These are phyloP conservation scores for Caenorhabditis sinica DNA, from an alignment of 2,888 invertebrate species.

Conservation along the genomic window DNA sequence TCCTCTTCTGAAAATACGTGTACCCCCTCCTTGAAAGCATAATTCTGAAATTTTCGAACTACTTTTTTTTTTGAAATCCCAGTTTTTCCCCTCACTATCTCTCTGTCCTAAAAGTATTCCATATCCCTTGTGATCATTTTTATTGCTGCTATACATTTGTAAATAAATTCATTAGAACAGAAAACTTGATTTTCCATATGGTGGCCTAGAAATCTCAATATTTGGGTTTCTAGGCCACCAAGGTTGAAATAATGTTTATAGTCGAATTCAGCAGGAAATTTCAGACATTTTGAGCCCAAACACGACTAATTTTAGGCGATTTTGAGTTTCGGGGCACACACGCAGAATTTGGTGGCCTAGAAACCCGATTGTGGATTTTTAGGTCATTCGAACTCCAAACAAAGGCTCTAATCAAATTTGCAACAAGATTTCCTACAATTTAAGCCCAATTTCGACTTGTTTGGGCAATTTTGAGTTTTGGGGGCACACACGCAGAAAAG, in stretches of 20 bases:
- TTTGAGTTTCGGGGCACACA: too few species aligned
- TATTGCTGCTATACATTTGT: not conserved
- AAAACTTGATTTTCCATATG: not conserved
- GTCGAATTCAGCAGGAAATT: not conserved
- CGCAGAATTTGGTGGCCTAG: too few species aligned
- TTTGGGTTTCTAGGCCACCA: not conserved
- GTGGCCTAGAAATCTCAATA: not conserved
- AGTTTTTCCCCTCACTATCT: not conserved
- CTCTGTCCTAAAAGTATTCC: not conserved
- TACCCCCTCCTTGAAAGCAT: not conserved
- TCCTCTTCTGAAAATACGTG: not conserved
- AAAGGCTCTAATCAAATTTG: too few species aligned
- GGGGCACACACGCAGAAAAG: too few species aligned
- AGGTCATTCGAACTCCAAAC: too few species aligned
- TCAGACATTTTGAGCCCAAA: not conserved
- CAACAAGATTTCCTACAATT: too few species aligned
- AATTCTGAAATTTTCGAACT: constrained; percentile 13
- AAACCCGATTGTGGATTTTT: too few species aligned
- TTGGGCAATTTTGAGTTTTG: too few species aligned
- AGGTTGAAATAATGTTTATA: not conserved
- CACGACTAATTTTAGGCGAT: too few species aligned
- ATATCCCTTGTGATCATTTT: not conserved
- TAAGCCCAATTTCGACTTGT: too few species aligned
- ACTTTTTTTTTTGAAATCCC: not conserved
- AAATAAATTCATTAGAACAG: not conserved